These are phyloP conservation scores for Bombus waltoni DNA, from an alignment of 1,140 invertebrate genomes.

Conservation along the genomic window DNA sequence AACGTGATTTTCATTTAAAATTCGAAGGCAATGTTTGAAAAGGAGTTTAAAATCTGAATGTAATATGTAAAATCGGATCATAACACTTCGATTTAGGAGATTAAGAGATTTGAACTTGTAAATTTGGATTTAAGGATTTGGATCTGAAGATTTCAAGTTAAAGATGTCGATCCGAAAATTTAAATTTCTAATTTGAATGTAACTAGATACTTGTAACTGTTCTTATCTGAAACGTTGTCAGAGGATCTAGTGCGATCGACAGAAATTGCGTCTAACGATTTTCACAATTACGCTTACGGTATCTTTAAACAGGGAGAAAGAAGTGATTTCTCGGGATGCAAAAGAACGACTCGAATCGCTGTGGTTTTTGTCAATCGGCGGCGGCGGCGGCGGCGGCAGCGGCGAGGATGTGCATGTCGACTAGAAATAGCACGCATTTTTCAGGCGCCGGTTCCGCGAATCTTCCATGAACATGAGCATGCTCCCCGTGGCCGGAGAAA, in stretches of 20 bases:
- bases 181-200: neutral
- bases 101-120: neutral
- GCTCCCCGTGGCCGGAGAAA: conserved; percentile 30
- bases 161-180: neutral
- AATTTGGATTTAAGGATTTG: neutral
- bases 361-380: conserved; percentile 32
- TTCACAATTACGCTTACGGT: conserved; percentile 28
- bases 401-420: conserved; percentile 38
- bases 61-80: too few species aligned
- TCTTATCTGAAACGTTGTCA: neutral
- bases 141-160: neutral
- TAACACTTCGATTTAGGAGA: neutral
- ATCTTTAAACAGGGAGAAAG: neutral
- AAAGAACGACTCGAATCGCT: conserved; percentile 20
- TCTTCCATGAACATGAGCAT: conserved; percentile 66
- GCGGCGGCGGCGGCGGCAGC: neutral
- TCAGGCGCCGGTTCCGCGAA: conserved; percentile 42
- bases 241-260: neutral
- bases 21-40: neutral
- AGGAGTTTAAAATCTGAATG: neutral
- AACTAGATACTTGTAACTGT: neutral
- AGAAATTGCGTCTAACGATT: neutral
- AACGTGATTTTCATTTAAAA: neutral
- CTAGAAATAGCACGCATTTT: conserved; percentile 64
- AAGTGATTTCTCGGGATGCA: conserved; percentile 21